Evolutionary conservation across 30 jellyfish, hydroid and myxozoan species (phyloP), one percentile per base, ranked within the genome.

Genomic region (Sanderia malayensis): DNA sequence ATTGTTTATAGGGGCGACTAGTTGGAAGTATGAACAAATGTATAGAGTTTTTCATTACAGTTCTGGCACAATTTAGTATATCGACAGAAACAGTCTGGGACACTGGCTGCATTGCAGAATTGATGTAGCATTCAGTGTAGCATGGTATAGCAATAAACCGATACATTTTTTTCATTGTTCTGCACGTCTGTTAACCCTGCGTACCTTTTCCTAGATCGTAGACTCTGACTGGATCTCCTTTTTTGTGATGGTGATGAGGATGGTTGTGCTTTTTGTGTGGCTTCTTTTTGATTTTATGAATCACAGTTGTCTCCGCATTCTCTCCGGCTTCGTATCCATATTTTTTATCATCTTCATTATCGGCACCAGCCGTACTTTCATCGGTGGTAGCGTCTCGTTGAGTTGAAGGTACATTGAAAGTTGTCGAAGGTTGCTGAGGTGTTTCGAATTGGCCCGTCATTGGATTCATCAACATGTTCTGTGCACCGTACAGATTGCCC

Each of bases 201-300:
- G n/a, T 44, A 74, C 86, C 86, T 74, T 74, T 74, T 24, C 86
- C 86, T 28, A 74, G 61, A 45, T 74, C 86, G 52, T 74, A 74
- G 1, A 61, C 28, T 15, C 61, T 74, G 1, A 74, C 46, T 3
- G 86, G 86, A 0, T 60, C 86, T 9, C 44, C 60, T 7, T 31
- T 44, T 73, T 49, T 75, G 32, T 65, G 72, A 44, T 67, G 71
- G 21, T 46, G 94, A 59, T 60, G 95, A 28, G 37, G 74, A 53
- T 66, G 95, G 67, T 57, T 91, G 17, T 44, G 85, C 69, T 64
- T 66, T 60, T 71, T 91, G 32, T 58, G 86, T 27, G 79, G 79
- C 27, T 63, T 62, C 79, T 77, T 74, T 31, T 30, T 71, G 28
- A 71, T 49, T 44, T 61, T 87, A 34, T 72, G 96, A 47, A 64